Base-by-base conservation (phyloP, 92 coral and sea anemone species). In the Muricea muricata region DNA sequence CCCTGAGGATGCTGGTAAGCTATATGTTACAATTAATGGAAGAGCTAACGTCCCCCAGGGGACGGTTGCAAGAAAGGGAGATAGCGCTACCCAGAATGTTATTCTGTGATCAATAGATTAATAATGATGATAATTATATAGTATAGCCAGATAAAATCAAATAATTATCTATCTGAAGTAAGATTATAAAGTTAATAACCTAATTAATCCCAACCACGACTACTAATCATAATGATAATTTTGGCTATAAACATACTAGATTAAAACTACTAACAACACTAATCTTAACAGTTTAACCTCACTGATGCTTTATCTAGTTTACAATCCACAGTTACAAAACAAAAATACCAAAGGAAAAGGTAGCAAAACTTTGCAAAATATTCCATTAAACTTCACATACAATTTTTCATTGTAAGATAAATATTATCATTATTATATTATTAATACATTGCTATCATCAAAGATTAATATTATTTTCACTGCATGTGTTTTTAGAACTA, bases 1-100 rank as follows among this genome's bases (percentile, higher is more conserved):
- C 34, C 80, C 80, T 0, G 80, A 75, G 32, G 80, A 75, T 11
- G 41, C 26, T 47, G 80, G 80, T 75, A 28, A 29, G 80, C 41
- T n/a, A n/a, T n/a, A n/a, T n/a, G n/a, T 32, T 15, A 63, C n/a
- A 10, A 39, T 63, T 7, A 21, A 25, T 28, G 37, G 18, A 18
- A 28, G 20, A 29, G 8, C 37, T 10, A 1, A 28, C 14, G n/a
- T n/a, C n/a, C n/a, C n/a, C n/a, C n/a, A n/a, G n/a, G n/a, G n/a
- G n/a, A 28, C 21, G 60, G 23, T 52, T 9, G 26, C 21, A 18
- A 52, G 26, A 2, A 3, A 37, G 9, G 42, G n/a, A n/a, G n/a
- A n/a, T n/a, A n/a, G n/a, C n/a, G n/a, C n/a, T n/a, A n/a, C n/a
- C n/a, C n/a, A n/a, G n/a, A n/a, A n/a, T n/a, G n/a, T n/a, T n/a